Percentiles rank a stretch among this genome's conserved stretches.
Conservation (phyloP, 2,797 vertebrate genomes). For the Lepus townsendii region DNA sequence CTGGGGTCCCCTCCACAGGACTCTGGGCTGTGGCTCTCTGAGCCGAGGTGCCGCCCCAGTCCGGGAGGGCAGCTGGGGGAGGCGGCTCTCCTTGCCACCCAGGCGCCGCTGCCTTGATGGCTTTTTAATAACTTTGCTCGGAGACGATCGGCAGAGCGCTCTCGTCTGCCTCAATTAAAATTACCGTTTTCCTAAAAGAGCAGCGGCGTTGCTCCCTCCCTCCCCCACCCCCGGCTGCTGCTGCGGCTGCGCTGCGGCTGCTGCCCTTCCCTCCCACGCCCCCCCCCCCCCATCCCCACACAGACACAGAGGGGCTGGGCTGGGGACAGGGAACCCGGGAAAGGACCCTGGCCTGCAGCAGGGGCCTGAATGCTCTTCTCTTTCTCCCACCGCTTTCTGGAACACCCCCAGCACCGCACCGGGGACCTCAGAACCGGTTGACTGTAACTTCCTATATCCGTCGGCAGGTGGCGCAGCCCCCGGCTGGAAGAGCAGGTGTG, state of each 20-base stretch:
- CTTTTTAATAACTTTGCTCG: slow-evolving; percentile 87
- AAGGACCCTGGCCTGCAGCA: not conserved
- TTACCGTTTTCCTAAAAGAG: slow-evolving; percentile 82
- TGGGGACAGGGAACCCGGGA: not conserved
- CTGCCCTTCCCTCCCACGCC: not conserved
- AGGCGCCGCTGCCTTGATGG: slow-evolving; percentile 77
- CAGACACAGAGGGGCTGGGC: not conserved
- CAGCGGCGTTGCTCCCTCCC: not conserved
- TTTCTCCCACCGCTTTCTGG: not conserved
- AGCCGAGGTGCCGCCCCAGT: not conserved
- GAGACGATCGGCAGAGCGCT: slow-evolving; percentile 83
- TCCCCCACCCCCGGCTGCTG: not conserved
- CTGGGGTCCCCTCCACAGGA: not conserved
- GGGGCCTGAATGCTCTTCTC: not conserved
- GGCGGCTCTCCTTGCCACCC: slow-evolving; percentile 56
- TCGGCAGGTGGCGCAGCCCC: not conserved
- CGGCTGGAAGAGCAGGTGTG: not conserved
- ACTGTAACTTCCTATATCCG: not conserved
- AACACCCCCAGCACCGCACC: not conserved
- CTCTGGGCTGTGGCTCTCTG: not conserved
- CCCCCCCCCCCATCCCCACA: not conserved
- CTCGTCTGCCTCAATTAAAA: slow-evolving; percentile 88
- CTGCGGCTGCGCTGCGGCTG: not conserved
- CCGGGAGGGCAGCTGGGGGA: slow-evolving; percentile 14
- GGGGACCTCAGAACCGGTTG: not conserved